Base-by-base conservation (phyloP, 2,797 vertebrate species). In the Spheniscus humboldti region DNA sequence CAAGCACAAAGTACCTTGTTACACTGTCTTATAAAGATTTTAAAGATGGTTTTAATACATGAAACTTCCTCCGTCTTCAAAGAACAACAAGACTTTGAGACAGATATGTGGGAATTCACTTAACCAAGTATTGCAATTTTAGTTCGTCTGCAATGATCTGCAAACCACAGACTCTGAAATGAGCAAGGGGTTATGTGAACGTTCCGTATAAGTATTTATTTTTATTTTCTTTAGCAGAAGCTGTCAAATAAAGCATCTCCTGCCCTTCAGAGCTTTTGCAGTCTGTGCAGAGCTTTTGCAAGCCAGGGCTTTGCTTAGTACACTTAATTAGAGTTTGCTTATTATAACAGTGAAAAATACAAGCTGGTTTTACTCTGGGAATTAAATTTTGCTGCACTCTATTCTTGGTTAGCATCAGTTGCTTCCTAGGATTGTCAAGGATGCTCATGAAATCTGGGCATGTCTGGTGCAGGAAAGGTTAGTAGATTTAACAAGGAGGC, bases 131-230 rank as follows among this genome's bases (percentile, higher is more conserved):
- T 9, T 86, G 77, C 90, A 91, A 52, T 95, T 95, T 89, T 83
- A 90, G 92, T 94, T 95, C 27, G 19, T 94, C 83, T 95, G 72
- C 84, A 88, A 72, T 45, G 81, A 93, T 92, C 68, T 96, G 84
- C 91, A 97, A 97, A 96, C 96, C 96, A 97, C 96, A 97, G 77
- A 92, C 88, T 87, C 83, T 72, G 76, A 96, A 97, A 95, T 86
- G 95, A 94, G 78, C 95, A 96, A 94, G 33, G 83, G 92, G 95
- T 95, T 96, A 97, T 97, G 94, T 95, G 97, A 96, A 96, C 68
- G 73, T 96, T 96, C 80, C 11, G 0, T 88, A 3, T 83, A 77
- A 96, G 83, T 86, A 92, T 96, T 96, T 97, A 67, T 87, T 96
- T 94, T 91, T 96, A 80, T 94, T 95, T 96, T 95, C 89, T 78